Evolutionary conservation across 2,797 vertebrate species (phyloP).

Genomic region (Oreochromis grahami): DNA sequence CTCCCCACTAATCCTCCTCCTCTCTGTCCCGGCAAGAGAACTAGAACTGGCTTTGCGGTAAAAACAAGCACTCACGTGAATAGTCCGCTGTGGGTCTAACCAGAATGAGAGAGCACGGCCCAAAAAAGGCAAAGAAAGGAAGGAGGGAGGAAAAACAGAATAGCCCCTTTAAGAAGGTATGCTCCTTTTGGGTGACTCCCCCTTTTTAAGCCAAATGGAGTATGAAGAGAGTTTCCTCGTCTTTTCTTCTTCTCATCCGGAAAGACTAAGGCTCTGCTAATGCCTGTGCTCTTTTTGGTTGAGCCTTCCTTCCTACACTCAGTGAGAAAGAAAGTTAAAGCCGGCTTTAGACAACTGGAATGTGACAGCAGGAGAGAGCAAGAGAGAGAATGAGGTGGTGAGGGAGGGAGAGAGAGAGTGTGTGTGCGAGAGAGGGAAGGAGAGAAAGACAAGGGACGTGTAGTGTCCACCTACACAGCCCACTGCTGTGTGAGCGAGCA

Average conservation of each 20-base stretch:
- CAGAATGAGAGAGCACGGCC: constrained; percentile 23
- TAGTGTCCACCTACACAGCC: constrained; percentile 59
- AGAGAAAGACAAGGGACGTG: constrained; percentile 27
- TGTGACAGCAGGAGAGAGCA: constrained; percentile 62
- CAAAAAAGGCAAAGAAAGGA: constrained; percentile 45
- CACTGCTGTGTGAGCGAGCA: constrained; percentile 55
- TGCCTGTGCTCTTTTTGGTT: constrained; percentile 22
- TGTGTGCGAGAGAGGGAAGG: neutral
- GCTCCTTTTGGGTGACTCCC: constrained; percentile 50
- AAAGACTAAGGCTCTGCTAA: constrained; percentile 14
- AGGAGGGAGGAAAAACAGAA: constrained; percentile 14
- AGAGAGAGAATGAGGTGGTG: constrained; percentile 19
- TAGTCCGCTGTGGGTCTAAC: constrained; percentile 38
- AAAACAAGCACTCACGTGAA: constrained; percentile 66
- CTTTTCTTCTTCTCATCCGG: constrained; percentile 31
- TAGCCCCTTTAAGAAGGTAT: constrained; percentile 66
- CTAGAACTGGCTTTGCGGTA: constrained; percentile 22
- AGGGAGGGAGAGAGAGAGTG: constrained; percentile 2
- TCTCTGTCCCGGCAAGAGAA: constrained; percentile 42
- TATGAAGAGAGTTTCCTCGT: constrained; percentile 27
- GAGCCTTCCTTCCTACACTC: constrained; percentile 42
- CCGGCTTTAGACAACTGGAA: constrained; percentile 70
- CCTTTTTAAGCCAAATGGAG: constrained; percentile 33
- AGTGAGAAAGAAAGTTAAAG: constrained; percentile 58
- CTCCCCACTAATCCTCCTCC: neutral